Evolutionary conservation across 2,113 vertebrate genomes (phyloP), one percentile per base, ranked within the genome.

Genomic region (Nothocercus nigrocapillus): DNA sequence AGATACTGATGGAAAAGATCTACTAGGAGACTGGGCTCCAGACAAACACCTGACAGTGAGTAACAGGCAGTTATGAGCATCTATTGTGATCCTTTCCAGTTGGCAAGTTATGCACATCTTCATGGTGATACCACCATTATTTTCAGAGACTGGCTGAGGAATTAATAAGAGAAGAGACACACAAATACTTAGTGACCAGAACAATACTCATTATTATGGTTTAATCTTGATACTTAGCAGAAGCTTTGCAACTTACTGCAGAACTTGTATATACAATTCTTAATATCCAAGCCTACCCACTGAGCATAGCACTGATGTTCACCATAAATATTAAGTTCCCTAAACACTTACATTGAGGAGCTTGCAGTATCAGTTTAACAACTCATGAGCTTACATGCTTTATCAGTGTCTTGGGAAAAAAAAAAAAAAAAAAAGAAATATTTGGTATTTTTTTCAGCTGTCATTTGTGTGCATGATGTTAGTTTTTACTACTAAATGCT

Each of bases 401-500:
- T 73, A 79, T 11, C 49, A 90, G 30, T 21, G 67, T 69, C 88
- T 62, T 54, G 20, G 28, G 20, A 68, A 89, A 80, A 75, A 80
- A 73, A 22, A 80, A 75, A 80, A 73, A 22, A 89, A 85, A 30
- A 12, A 49, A 76, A 89, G 82, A 30, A 11, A 69, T 42, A 76
- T 66, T 88, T 58, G 68, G 21, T 40, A n/a, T 42, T 93, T 88
- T 84, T 84, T 82, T 91, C 85, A 90, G 85, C 70, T 84, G 77
- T 86, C 90, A 73, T 11, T 76, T 82, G 11, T 28, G 34, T 27
- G 30, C 25, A 78, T 69, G 38, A 85, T 69, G 36, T n/a, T 73
- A 54, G 36, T 90, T 83, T 91, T 89, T 88, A 80, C 34, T 74
- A n/a, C 72, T 82, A 45, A 25, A 86, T 81, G 49, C 19, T 81